phyloP scores from a whole-genome alignment of 2,888 invertebrate species.

The Entomobrya proxima region DNA sequence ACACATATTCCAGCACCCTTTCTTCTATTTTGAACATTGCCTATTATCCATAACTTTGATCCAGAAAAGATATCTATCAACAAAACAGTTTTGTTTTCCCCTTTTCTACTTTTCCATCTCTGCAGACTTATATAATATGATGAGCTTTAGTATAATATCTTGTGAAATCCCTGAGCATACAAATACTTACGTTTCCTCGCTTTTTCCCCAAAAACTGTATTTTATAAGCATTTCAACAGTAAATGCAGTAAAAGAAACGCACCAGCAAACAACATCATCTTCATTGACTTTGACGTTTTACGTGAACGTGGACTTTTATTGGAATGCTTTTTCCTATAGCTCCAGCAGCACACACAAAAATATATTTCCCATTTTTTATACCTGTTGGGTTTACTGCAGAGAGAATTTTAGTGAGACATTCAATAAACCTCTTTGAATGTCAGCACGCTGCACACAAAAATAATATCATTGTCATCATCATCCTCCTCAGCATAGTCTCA shows the following conservation, averaged over 20 bases:
- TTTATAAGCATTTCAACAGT: constrained; percentile 26
- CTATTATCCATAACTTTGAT: constrained; percentile 34
- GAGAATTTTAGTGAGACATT: constrained; percentile 24
- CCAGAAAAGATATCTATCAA: constrained; percentile 38
- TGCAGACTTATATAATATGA: background rate
- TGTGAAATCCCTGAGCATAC: background rate
- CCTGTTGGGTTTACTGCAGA: constrained; percentile 10
- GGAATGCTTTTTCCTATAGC: constrained; percentile 18
- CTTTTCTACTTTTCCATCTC: background rate
- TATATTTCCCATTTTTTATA: background rate
- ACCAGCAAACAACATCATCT: constrained; percentile 29
- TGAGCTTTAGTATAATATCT: background rate
- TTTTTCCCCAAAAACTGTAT: constrained; percentile 10
- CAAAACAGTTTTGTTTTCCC: constrained; percentile 26
- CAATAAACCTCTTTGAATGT: constrained; percentile 32
- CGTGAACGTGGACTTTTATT: constrained; percentile 22
- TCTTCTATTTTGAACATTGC: background rate
- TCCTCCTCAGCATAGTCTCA: background rate
- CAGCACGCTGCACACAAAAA: constrained; percentile 23
- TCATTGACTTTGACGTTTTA: constrained; percentile 50
- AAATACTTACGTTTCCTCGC: background rate
- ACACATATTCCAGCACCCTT: background rate
- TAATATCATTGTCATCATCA: constrained; percentile 33
- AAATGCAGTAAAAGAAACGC: background rate
- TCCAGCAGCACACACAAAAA: background rate